These are phyloP conservation scores for Eutrigla gurnardus DNA, from an alignment of 2,797 vertebrate genomes.

Conservation along the genomic window DNA sequence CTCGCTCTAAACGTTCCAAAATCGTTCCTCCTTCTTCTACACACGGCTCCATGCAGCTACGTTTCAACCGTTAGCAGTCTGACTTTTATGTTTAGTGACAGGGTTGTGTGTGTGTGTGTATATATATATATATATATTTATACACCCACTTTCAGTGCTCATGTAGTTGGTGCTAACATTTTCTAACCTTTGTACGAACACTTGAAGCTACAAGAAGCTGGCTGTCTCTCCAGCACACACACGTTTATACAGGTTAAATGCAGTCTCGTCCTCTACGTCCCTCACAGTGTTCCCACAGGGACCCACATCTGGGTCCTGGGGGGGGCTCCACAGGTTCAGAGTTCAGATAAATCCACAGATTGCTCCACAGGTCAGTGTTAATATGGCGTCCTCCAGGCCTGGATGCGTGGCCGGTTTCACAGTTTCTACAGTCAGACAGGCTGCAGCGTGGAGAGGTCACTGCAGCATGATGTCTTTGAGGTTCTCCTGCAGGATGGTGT, in stretches of 20 bases:
- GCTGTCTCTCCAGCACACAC: conserved; percentile 55
- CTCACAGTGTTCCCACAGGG: conserved; percentile 53
- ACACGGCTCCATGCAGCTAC: conserved; percentile 9
- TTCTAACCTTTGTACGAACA: conserved; percentile 13
- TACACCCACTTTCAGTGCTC: conserved; percentile 67
- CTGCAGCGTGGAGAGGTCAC: conserved; percentile 77
- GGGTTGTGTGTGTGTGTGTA: conserved; percentile 18
- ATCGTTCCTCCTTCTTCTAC: conserved; percentile 11
- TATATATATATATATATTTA: conserved; percentile 39
- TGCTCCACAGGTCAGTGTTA: conserved; percentile 53
- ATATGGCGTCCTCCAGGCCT: conserved; percentile 31
- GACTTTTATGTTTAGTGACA: conserved; percentile 67
- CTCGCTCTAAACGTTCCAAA: conserved; percentile 16
- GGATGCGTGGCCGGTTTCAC: conserved; percentile 50
- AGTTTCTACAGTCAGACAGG: conserved; percentile 44
- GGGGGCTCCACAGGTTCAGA: conserved; percentile 62
- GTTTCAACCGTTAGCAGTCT: conserved; percentile 37
- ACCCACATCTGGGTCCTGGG: conserved; percentile 20
- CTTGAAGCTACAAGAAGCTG: conserved; percentile 15
- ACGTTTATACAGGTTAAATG: conserved; percentile 63
- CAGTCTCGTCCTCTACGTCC: conserved; percentile 34
- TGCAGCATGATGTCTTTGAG: conserved; percentile 98
- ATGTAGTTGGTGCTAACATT: conserved; percentile 36
- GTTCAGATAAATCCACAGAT: conserved; percentile 49
- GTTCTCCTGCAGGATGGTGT: conserved; percentile 98